Evolutionary conservation across 2,113 vertebrate species (phyloP).

Genomic region (Cranoglanis bouderius): DNA sequence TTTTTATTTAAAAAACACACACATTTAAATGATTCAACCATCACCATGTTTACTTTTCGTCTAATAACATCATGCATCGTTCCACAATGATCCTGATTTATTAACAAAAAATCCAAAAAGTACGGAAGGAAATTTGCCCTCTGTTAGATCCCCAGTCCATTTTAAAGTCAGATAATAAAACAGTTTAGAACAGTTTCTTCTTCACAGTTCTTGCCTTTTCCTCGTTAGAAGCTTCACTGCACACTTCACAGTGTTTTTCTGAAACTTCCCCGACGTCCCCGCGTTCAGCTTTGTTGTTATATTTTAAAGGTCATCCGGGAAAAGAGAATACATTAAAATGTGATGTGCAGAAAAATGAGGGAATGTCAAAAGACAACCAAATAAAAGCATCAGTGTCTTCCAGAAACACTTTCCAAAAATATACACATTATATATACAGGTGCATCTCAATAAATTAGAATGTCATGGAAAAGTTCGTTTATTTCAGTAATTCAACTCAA

Average conservation of each 20-base stretch:
- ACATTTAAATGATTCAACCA: not conserved
- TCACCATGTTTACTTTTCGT: not conserved
- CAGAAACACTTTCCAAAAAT: not conserved
- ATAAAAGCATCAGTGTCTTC: not conserved
- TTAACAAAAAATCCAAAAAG: not conserved
- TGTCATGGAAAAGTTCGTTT: no score
- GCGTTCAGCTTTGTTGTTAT: not conserved
- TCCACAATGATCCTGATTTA: not conserved
- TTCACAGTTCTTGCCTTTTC: not conserved
- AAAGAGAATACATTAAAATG: not conserved
- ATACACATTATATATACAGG: no score
- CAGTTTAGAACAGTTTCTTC: not conserved
- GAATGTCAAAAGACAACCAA: not conserved
- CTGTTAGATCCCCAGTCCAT: fast-evolving
- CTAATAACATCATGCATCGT: not conserved
- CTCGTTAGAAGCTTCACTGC: not conserved
- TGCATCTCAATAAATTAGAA: no score
- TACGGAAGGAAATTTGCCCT: not conserved
- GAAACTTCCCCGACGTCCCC: not conserved
- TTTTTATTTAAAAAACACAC: not conserved
- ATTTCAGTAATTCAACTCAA: no score
- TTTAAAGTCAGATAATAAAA: not conserved
- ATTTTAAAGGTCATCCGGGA: not conserved
- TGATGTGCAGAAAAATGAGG: not conserved
- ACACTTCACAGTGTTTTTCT: not conserved